These are phyloP conservation scores for Sternotherus odoratus DNA, from an alignment of 2,797 vertebrate genomes.

Conservation along the genomic window DNA sequence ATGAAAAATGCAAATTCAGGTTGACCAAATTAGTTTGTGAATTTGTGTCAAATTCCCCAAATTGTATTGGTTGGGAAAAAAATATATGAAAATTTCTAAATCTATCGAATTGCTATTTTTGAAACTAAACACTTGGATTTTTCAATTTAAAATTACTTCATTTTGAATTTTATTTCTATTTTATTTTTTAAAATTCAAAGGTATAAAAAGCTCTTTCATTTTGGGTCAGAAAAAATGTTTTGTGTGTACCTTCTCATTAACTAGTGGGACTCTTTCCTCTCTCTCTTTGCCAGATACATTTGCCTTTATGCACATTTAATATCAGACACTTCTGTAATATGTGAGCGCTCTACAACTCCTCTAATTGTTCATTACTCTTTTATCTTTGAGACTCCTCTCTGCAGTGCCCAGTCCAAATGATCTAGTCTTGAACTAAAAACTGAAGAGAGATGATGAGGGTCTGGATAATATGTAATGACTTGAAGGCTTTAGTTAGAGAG, in stretches of 20 bases:
- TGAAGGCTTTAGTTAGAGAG: not conserved
- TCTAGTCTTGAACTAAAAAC: not conserved
- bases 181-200: not conserved
- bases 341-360: not conserved
- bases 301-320: not conserved
- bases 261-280: not conserved
- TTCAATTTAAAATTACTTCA: not conserved
- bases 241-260: slow-evolving; percentile 27
- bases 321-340: not conserved
- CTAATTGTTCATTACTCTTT: not conserved
- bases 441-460: not conserved
- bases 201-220: not conserved
- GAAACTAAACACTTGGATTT: not conserved
- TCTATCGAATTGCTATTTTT: not conserved
- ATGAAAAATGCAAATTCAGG: not conserved
- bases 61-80: not conserved
- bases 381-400: not conserved
- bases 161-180: not conserved
- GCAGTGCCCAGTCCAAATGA: not conserved
- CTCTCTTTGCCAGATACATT: not conserved
- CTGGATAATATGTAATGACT: slow-evolving; percentile 26
- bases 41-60: not conserved
- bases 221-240: not conserved
- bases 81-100: not conserved
- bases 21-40: not conserved